These are phyloP conservation scores for Lathamus discolor DNA, from an alignment of 2,113 vertebrate species.

Conservation along the genomic window DNA sequence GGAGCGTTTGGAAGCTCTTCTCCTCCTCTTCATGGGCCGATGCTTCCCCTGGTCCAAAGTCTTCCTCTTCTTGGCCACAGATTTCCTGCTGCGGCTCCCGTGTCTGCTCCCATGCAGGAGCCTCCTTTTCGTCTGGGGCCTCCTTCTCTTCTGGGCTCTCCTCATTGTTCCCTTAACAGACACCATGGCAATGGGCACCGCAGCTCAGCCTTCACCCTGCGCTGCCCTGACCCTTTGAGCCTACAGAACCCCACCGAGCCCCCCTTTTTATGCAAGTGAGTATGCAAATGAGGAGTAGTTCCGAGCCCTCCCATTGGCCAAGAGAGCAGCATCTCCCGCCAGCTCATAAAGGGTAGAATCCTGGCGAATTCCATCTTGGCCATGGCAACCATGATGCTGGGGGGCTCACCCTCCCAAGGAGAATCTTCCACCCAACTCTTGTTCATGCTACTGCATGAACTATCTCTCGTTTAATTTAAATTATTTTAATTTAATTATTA, in stretches of 20 bases:
- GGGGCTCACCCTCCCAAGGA: not conserved
- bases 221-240: not conserved
- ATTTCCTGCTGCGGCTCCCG: not conserved
- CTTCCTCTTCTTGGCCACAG: not conserved
- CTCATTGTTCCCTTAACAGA: not conserved
- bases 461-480: no score
- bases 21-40: not conserved
- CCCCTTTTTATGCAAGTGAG: not conserved
- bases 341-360: not conserved
- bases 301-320: not conserved
- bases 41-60: not conserved
- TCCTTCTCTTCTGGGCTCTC: not conserved
- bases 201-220: not conserved
- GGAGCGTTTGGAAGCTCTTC: not conserved
- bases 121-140: not conserved
- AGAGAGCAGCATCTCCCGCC: not conserved
- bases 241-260: not conserved
- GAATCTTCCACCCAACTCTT: not conserved
- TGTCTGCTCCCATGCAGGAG: not conserved
- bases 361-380: not conserved
- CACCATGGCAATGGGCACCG: rapidly evolving
- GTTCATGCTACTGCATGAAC: no score
- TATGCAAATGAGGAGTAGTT: not conserved
- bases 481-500: no score
- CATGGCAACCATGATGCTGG: not conserved